Evolutionary conservation across 2,888 invertebrate species (phyloP).

Genomic region (Willowsia nigromaculata): DNA sequence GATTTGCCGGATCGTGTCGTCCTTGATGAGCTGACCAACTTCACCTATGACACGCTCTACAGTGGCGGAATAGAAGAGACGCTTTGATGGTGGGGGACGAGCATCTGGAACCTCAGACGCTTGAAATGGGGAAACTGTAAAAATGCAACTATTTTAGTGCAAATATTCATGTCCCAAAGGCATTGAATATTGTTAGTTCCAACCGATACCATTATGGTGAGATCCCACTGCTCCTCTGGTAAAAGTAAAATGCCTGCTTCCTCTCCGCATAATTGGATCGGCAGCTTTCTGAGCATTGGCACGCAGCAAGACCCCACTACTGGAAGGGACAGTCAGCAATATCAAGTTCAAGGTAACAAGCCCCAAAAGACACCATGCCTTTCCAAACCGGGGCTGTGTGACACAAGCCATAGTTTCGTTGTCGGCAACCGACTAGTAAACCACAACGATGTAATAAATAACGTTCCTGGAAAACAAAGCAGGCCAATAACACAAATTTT

Average conservation of each 20-base stretch:
- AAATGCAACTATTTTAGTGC: background rate
- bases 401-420: slow-evolving; percentile 1
- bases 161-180: background rate
- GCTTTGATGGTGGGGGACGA: slow-evolving; percentile 60
- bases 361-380: slow-evolving; percentile 1
- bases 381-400: background rate
- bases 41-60: slow-evolving; percentile 71
- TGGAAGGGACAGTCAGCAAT: background rate
- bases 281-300: slow-evolving; percentile 34
- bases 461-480: too few relatives aligned
- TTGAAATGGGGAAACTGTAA: slow-evolving; percentile 5
- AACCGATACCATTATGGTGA: background rate
- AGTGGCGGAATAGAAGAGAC: slow-evolving; percentile 72
- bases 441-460: background rate
- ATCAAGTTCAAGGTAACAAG: slow-evolving; percentile 28
- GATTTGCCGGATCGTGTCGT: slow-evolving; percentile 75
- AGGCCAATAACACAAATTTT: too few relatives aligned
- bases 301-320: background rate
- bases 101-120: slow-evolving; percentile 72
- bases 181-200: background rate
- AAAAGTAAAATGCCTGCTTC: background rate
- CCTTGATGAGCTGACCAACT: slow-evolving; percentile 70
- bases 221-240: background rate
- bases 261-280: background rate
- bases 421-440: background rate